These are phyloP conservation scores for Calvadosia cruxmelitensis DNA, from an alignment of 30 jellyfish, hydroid and myxozoan genomes.

Conservation along the genomic window DNA sequence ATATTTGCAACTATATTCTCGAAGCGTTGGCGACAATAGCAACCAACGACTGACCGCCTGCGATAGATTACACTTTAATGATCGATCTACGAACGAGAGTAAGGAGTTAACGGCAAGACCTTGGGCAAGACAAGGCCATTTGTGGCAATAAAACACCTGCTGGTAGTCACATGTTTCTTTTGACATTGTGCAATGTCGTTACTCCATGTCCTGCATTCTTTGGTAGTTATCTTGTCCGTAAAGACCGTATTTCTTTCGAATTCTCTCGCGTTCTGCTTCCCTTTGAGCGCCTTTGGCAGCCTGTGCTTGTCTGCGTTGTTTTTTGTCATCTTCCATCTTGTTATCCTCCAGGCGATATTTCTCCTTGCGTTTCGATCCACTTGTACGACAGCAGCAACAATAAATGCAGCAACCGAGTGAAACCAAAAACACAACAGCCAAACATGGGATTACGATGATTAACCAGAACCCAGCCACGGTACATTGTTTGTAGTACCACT, in stretches of 20 bases:
- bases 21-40: no score
- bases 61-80: no score
- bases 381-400: constrained; percentile 78
- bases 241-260: constrained; percentile 68
- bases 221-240: constrained; percentile 52
- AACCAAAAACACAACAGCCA: constrained; percentile 42
- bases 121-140: no score
- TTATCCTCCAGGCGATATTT: constrained; percentile 47
- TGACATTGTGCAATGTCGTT: no score
- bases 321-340: constrained; percentile 31
- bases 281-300: constrained; percentile 58
- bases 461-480: constrained; percentile 81
- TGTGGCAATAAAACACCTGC: no score
- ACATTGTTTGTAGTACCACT: constrained; percentile 67
- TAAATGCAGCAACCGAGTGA: constrained; percentile 59
- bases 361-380: constrained; percentile 46
- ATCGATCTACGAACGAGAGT: no score
- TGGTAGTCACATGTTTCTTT: no score
- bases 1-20: no score
- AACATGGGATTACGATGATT: constrained; percentile 70
- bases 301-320: constrained; percentile 42
- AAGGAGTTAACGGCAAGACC: no score
- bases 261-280: constrained; percentile 44
- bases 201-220: constrained; percentile 49
- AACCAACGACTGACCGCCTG: no score